Conservation (phyloP, 2,113 vertebrate genomes). For the Strigops habroptila region DNA sequence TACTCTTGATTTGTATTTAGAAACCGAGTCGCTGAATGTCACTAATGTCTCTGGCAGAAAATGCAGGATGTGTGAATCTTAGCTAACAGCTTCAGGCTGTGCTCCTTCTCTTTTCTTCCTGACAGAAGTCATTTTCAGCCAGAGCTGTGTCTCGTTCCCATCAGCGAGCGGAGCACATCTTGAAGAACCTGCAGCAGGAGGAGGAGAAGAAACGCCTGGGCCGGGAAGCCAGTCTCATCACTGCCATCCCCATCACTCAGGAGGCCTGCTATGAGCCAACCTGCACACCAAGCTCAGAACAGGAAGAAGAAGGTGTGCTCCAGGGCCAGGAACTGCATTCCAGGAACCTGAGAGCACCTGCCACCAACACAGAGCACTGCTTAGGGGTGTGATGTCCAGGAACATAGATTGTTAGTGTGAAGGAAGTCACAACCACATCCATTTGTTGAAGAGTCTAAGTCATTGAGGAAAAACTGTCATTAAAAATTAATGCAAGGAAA, state of each 20-base stretch:
- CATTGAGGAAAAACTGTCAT: not conserved
- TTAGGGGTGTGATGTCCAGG: not conserved
- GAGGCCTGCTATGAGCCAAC: constrained; percentile 96
- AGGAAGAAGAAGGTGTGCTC: constrained; percentile 96
- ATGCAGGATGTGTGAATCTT: not conserved
- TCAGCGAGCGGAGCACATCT: constrained; percentile 95
- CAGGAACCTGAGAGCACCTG: not conserved
- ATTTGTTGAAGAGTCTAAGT: not conserved
- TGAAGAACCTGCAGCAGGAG: constrained; percentile 98
- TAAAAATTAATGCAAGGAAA: not conserved
- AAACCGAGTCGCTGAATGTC: not conserved
- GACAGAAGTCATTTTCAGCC: constrained; percentile 96
- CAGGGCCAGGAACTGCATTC: not conserved
- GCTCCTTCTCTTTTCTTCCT: not conserved
- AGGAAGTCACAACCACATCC: not conserved
- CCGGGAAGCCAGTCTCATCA: constrained; percentile 96
- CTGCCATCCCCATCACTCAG: constrained; percentile 94
- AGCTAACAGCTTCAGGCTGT: not conserved
- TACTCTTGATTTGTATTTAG: not conserved
- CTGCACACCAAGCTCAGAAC: constrained; percentile 91
- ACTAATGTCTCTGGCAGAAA: not conserved
- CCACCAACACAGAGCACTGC: not conserved
- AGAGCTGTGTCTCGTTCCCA: constrained; percentile 96
- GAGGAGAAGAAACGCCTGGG: constrained; percentile 95
- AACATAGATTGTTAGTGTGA: not conserved